Base-by-base conservation (phyloP, 2,888 invertebrate genomes). In the Cremastobaeus sp. region DNA sequence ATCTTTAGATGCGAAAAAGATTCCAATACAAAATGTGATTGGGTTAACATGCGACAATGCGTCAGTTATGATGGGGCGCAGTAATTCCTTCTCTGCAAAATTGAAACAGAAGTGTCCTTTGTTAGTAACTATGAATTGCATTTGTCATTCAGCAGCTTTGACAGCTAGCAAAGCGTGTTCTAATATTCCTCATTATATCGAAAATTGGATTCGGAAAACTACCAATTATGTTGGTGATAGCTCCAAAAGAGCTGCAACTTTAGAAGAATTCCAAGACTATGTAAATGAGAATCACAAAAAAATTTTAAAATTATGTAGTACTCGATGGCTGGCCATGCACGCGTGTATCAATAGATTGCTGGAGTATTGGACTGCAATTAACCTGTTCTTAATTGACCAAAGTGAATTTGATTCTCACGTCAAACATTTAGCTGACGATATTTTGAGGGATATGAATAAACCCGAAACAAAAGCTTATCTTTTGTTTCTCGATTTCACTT, bases 131-230 rank as follows among this genome's bases (percentile, higher is more conserved):
- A 48, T 48, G n/a, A 15, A 11, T 32, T 48, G 48, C 12, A n/a
- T 14, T 28, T 47, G 30, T 17, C 76, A 76, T 62, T 66, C 62
- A 2, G 45, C 55, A 14, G 66, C 60, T 11, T 50, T 76, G 17
- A 48, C 37, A 20, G 70, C 59, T 18, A 41, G 39, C 12, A 25
- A 48, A 8, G 62, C 69, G 3, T 65, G 30, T 39, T n/a, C 45
- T n/a, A 41, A 35, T 6, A 48, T 71, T 41, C n/a, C n/a, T n/a
- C n/a, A n/a, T n/a, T n/a, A n/a, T n/a, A n/a, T n/a, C n/a, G 64
- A 69, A 15, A 37, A 37, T 37, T 8, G 3, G 8, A n/a, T 32
- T 2, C 2, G 32, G 2, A 9, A 32, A 32, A 11, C 11, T n/a
- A 1, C 41, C 1, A 6, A 2, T 41, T 30, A 12, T n/a, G 15